Evolutionary conservation across 1,140 invertebrate genomes (phyloP).

Genomic region (Marisa cornuarietis): DNA sequence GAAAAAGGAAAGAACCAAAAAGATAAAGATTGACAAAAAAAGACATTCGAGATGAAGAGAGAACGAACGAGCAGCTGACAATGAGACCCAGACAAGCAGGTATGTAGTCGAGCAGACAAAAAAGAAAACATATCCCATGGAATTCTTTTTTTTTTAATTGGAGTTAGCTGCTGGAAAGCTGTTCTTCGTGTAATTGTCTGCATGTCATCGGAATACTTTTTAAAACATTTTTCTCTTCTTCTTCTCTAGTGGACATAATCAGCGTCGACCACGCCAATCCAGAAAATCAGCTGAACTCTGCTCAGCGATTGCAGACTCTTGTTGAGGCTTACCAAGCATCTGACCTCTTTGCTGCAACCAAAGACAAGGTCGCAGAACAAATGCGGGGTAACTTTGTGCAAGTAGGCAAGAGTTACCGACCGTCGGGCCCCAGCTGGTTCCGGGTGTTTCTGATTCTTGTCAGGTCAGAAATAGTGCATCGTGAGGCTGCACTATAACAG

Average conservation of each 20-base stretch:
- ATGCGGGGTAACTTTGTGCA: background rate
- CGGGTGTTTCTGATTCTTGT: conserved; percentile 26
- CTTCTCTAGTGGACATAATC: conserved; percentile 42
- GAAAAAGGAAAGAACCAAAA: background rate
- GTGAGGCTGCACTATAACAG: background rate
- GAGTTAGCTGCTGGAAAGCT: background rate
- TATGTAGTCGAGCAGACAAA: no score
- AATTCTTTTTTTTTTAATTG: background rate
- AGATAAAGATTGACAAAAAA: conserved; percentile 1
- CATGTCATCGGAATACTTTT: background rate
- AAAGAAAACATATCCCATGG: background rate
- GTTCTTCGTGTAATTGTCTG: background rate
- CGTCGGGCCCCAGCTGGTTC: conserved; percentile 19
- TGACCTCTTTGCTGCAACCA: conserved; percentile 15
- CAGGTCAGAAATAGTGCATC: conserved; percentile 7
- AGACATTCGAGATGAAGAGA: background rate
- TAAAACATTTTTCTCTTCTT: background rate
- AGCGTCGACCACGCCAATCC: conserved; percentile 43
- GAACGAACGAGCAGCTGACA: background rate
- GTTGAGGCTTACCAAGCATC: conserved; percentile 34
- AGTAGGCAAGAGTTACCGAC: background rate
- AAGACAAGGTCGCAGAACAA: background rate
- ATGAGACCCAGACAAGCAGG: no score
- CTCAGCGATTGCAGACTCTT: conserved; percentile 29
- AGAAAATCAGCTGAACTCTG: conserved; percentile 18